Evolutionary conservation across 1,140 invertebrate genomes (phyloP).

Genomic region (Drosophila cardini): DNA sequence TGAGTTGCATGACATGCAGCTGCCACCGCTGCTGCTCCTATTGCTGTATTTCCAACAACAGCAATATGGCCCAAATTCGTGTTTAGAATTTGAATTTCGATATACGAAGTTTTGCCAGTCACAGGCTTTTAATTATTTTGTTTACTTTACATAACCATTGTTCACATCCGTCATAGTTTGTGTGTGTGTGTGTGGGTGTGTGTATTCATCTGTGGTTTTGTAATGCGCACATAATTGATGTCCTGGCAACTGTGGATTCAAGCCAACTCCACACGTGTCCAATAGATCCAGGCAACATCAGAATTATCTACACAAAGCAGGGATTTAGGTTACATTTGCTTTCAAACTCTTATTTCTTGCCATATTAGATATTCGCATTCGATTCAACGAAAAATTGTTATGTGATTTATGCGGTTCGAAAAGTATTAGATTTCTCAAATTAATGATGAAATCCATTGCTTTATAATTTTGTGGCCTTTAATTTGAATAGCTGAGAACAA

Average conservation of each 20-base stretch:
- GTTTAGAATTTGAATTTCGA: conserved; percentile 71
- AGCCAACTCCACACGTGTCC: conserved; percentile 38
- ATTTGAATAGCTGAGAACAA: no score
- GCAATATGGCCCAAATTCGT: conserved; percentile 51
- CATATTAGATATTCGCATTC: neutral
- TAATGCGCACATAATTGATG: conserved; percentile 75
- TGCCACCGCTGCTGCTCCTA: conserved; percentile 16
- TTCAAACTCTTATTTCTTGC: conserved; percentile 15
- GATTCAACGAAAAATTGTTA: conserved; percentile 3
- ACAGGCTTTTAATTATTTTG: conserved; percentile 79
- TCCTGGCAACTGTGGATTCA: conserved; percentile 35
- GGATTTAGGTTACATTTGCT: conserved; percentile 31
- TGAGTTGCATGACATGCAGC: conserved; percentile 53
- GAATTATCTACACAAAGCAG: conserved; percentile 55
- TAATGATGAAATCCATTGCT: no score
- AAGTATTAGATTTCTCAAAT: neutral
- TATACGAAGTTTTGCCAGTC: conserved; percentile 44
- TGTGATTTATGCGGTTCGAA: neutral
- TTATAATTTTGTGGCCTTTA: no score
- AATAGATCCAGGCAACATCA: neutral
- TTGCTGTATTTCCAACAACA: conserved; percentile 18
- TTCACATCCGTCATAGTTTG: conserved; percentile 26
- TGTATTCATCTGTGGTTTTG: conserved; percentile 39
- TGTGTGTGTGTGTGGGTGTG: neutral
- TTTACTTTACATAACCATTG: conserved; percentile 57